Evolutionary conservation across 2,113 vertebrate species (phyloP).

Genomic region (Mastomys natalensis): DNA sequence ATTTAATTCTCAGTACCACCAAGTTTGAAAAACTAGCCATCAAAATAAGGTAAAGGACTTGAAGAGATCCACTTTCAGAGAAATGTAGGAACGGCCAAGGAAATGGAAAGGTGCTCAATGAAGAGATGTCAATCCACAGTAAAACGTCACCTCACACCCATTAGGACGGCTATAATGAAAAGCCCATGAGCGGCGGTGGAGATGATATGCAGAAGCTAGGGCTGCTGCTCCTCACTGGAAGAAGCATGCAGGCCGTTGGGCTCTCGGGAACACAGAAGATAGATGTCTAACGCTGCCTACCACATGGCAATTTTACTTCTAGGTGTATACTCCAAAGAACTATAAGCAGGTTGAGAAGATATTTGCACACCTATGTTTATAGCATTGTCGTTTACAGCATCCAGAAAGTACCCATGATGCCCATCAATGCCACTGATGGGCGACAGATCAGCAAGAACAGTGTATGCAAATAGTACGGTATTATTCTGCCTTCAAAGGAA

Average conservation of each 20-base stretch:
- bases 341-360: not conserved
- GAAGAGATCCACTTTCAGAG: not conserved
- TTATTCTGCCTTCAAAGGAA: not conserved
- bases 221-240: not conserved
- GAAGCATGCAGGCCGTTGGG: not conserved
- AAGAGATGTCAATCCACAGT: not conserved
- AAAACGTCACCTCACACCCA: not conserved
- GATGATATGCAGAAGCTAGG: not conserved
- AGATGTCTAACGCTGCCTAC: too few relatives aligned
- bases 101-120: not conserved
- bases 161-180: too few relatives aligned
- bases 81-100: not conserved
- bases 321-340: not conserved
- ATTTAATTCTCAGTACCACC: not conserved
- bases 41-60: not conserved
- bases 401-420: not conserved
- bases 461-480: not conserved
- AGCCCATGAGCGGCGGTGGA: not conserved
- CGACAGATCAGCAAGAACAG: not conserved
- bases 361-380: not conserved
- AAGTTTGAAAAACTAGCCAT: not conserved
- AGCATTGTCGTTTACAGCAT: not conserved
- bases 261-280: not conserved
- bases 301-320: not conserved
- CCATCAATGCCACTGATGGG: not conserved